These are phyloP conservation scores for Chloebia gouldiae DNA, from an alignment of 2,113 vertebrate species.

Conservation along the genomic window DNA sequence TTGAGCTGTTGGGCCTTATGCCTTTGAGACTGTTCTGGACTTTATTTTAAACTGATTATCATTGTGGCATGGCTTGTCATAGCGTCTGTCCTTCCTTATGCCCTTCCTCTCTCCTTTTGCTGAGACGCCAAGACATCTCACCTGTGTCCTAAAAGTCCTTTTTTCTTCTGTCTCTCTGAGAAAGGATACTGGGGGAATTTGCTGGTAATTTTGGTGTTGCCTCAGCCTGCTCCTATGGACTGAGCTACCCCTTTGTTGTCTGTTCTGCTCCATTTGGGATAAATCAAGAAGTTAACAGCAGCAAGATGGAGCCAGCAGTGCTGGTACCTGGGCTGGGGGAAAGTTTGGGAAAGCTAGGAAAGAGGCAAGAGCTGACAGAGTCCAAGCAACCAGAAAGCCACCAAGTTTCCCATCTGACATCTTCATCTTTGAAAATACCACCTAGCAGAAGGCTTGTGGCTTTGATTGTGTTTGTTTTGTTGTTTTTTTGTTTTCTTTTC, in stretches of 20 bases:
- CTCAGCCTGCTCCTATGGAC: rapidly evolving
- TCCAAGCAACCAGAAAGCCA: background rate
- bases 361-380: background rate
- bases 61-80: background rate
- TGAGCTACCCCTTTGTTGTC: background rate
- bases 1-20: background rate
- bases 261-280: background rate
- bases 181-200: background rate
- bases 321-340: background rate
- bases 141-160: background rate
- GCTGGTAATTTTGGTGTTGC: background rate
- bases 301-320: background rate
- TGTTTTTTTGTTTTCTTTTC: background rate
- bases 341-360: background rate
- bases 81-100: background rate
- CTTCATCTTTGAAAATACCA: background rate
- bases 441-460: background rate
- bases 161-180: background rate
- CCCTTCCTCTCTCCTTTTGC: background rate
- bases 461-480: background rate
- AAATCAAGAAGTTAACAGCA: rapidly evolving
- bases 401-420: background rate
- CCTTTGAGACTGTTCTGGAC: background rate
- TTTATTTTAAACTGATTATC: background rate
- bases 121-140: background rate